phyloP scores from a whole-genome alignment of 2,113 vertebrate genomes.

The Numenius arquata region DNA sequence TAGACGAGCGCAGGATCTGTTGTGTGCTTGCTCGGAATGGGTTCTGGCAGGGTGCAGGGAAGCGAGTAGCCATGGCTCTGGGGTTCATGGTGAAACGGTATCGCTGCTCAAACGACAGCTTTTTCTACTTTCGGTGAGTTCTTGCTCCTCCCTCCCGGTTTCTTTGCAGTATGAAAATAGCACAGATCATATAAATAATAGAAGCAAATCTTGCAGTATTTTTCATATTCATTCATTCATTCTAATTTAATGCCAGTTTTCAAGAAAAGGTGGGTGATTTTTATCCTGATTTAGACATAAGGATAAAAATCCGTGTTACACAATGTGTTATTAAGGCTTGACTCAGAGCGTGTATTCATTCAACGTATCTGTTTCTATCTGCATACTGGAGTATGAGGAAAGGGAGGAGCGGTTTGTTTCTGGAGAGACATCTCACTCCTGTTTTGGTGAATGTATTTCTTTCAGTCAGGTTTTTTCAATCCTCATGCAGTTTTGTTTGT shows the following conservation, averaged over 20 bases:
- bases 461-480: not conserved
- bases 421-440: not conserved
- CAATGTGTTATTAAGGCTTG: not conserved
- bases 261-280: not conserved
- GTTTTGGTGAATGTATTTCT: not conserved
- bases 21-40: conserved; percentile 8
- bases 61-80: conserved; percentile 61
- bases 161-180: not conserved
- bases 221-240: rapidly evolving
- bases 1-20: not conserved
- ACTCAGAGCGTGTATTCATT: not conserved
- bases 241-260: not conserved
- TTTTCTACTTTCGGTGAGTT: conserved; percentile 71
- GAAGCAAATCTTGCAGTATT: not conserved
- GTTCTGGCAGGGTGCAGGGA: not conserved
- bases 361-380: not conserved
- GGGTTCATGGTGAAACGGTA: conserved; percentile 67
- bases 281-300: not conserved
- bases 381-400: not conserved
- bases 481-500: not conserved
- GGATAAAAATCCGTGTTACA: conserved; percentile 12
- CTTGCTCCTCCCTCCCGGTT: not conserved
- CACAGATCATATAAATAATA: not conserved
- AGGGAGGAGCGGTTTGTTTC: not conserved
- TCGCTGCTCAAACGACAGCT: conserved; percentile 51